Evolutionary conservation across 2,113 vertebrate species (phyloP), one percentile per base, ranked within the genome.

Genomic region (Neodon shergylaensis): DNA sequence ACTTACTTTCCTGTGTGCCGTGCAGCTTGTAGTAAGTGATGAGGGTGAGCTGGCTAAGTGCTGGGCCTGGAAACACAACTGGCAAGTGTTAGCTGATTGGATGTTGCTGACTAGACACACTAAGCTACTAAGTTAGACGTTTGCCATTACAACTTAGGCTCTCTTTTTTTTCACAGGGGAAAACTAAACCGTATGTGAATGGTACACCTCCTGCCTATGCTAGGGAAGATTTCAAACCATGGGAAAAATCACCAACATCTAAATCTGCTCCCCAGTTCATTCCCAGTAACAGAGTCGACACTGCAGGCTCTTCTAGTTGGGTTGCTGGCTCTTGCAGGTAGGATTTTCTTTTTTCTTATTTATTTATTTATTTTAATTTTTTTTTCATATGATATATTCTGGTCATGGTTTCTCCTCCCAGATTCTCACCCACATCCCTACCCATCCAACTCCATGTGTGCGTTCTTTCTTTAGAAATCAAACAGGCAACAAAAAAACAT

Each of bases 231-330:
- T 31, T 98, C 93, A 99, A 97, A 86, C 97, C 90, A 1, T 96
- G 95, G 92, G 98, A 97, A 89, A 97, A 98, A 83, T 97, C 98
- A 87, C 94, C 98, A 94, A 49, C 95, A 26, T 82, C 97, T 89
- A 97, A 89, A 81, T 99, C 99, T 94, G 96, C 98, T 96, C 99
- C 99, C 93, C 98, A 98, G 97, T 97, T 94, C 73, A 99, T 99
- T 97, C 98, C 97, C 97, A 98, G 82, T 95, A 95, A 96, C 83
- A 98, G 91, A 96, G 93, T 17, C 74, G 98, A 28, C 85, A 95
- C 92, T 92, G 72, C 97, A 94, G 97, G 88, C 79, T 98, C 98
- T 97, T 96, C 98, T 24, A 98, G 88, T 76, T 99, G 98, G 99
- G 96, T 98, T 93, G 88, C 98, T 95, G 82, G 97, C 68, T 97